These are phyloP conservation scores for Sitophilus oryzae DNA, from an alignment of 1,140 invertebrate species.

Conservation along the genomic window DNA sequence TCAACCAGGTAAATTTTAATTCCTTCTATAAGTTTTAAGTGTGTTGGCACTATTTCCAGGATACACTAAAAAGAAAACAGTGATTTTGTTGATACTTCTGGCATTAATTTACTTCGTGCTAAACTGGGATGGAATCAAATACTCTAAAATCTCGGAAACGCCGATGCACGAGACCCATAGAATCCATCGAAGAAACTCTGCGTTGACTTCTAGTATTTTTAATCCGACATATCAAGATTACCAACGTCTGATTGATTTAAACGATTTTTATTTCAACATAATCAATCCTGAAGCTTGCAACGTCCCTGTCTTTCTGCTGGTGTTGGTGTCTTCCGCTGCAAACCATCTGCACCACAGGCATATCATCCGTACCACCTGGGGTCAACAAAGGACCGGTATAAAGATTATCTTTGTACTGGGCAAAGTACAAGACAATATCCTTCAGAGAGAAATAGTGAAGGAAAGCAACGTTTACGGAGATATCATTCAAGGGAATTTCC, in stretches of 20 bases:
- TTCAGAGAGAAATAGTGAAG: neutral
- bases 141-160: neutral
- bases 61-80: too few relatives aligned
- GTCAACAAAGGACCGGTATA: neutral
- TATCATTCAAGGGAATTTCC: constrained; percentile 71
- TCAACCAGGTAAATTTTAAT: too few relatives aligned
- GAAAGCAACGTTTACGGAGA: neutral
- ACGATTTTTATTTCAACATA: neutral
- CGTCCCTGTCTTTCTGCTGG: neutral
- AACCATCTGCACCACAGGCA: neutral
- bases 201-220: neutral
- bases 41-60: too few relatives aligned
- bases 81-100: neutral
- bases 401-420: neutral
- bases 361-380: neutral
- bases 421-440: neutral
- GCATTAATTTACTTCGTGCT: neutral
- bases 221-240: neutral
- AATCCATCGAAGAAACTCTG: neutral
- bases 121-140: neutral
- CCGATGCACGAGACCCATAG: neutral
- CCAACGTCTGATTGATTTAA: neutral
- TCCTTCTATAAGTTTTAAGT: too few relatives aligned
- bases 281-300: neutral
- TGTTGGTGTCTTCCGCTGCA: neutral